Percentiles rank a stretch among this genome's conserved stretches.
Evolutionary conservation across 2,797 vertebrate species (phyloP).

Genomic region (Pangasius macronema): DNA sequence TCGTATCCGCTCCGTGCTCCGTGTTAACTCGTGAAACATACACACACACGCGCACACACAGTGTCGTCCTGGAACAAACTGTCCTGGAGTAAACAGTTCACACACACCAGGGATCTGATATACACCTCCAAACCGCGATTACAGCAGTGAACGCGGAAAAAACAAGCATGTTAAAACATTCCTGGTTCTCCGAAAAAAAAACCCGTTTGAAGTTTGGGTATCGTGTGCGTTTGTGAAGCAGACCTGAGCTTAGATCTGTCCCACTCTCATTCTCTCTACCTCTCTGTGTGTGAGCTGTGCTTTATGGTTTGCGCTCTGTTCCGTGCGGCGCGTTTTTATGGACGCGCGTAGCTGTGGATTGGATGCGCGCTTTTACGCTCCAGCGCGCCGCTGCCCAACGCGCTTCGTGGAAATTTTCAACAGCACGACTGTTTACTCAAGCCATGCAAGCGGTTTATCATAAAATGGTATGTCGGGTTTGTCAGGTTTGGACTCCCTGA

Average conservation of each 20-base stretch:
- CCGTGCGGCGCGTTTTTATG: constrained; percentile 3
- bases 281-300: background rate
- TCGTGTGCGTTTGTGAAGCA: too few species aligned
- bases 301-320: background rate
- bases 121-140: background rate
- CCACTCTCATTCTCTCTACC: background rate
- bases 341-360: background rate
- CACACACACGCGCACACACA: background rate
- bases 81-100: background rate
- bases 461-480: background rate
- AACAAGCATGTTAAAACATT: background rate
- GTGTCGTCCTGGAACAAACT: background rate
- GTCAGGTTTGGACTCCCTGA: background rate
- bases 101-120: too few species aligned
- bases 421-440: background rate
- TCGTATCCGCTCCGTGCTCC: background rate
- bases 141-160: background rate
- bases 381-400: background rate
- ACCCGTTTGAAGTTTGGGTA: background rate
- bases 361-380: constrained; percentile 8
- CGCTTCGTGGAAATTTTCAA: background rate
- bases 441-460: background rate
- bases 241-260: background rate
- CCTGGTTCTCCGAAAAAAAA: background rate
- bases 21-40: background rate